Percentiles rank a stretch among this genome's conserved stretches.
Evolutionary conservation across 2,113 vertebrate species (phyloP).

Genomic region (Gasterosteus aculeatus): DNA sequence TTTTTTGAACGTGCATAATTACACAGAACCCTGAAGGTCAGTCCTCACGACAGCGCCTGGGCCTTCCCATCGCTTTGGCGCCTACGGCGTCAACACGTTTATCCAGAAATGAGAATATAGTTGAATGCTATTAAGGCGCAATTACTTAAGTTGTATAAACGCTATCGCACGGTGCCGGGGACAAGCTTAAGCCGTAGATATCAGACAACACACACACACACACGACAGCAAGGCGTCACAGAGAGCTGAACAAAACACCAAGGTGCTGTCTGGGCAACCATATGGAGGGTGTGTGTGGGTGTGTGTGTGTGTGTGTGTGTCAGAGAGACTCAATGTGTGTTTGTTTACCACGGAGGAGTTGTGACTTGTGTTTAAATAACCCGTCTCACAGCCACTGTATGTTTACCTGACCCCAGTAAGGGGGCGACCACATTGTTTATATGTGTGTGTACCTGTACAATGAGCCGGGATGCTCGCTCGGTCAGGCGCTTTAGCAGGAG

Average conservation of each 20-base stretch:
- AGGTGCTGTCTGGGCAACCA: slow-evolving; percentile 30
- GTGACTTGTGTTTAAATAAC: slow-evolving; percentile 24
- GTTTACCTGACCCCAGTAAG: slow-evolving; percentile 32
- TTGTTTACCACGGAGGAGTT: slow-evolving; percentile 36
- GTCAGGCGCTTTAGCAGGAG: slow-evolving; percentile 28
- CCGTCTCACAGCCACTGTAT: background rate
- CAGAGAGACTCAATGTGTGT: slow-evolving; percentile 20
- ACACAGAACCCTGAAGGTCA: slow-evolving; percentile 30
- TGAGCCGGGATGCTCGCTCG: background rate
- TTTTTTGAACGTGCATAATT: slow-evolving; percentile 24
- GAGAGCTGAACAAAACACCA: slow-evolving; percentile 13
- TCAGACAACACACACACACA: slow-evolving; percentile 31
- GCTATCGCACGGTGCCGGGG: slow-evolving; percentile 3
- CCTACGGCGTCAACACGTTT: slow-evolving; percentile 34
- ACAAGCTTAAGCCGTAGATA: slow-evolving; percentile 3
- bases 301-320: background rate
- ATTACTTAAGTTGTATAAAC: slow-evolving; percentile 36
- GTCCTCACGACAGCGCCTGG: background rate
- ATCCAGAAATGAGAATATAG: slow-evolving; percentile 23
- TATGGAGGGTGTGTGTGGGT: slow-evolving; percentile 17
- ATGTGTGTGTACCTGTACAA: background rate
- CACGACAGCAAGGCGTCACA: background rate
- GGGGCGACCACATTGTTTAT: background rate
- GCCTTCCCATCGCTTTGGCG: background rate
- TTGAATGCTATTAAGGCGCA: slow-evolving; percentile 32